Percentiles rank a stretch among this genome's conserved stretches.
phyloP scores from a whole-genome alignment of 2,113 vertebrate genomes.

The Lampris incognitus region DNA sequence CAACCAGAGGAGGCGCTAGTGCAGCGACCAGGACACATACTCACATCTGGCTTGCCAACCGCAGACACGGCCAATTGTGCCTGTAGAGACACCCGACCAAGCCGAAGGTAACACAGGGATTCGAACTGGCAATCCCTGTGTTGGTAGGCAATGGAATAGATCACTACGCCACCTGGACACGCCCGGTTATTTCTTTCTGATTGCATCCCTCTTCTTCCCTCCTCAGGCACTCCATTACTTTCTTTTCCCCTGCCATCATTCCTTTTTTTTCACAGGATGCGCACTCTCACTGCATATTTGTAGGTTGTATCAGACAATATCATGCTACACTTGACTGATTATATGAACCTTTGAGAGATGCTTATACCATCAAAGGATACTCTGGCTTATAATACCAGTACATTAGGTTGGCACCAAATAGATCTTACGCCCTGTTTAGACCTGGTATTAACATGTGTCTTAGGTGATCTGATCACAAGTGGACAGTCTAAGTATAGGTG shows the following conservation, averaged over 20 bases:
- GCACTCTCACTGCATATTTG: background rate
- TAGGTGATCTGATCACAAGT: too few species aligned
- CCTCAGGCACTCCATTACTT: background rate
- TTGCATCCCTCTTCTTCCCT: background rate
- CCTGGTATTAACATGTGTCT: too few species aligned
- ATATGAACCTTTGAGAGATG: slow-evolving; percentile 3
- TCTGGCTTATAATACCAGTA: background rate
- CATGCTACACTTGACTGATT: background rate
- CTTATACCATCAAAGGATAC: background rate
- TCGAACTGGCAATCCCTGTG: too few species aligned
- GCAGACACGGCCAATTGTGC: too few species aligned
- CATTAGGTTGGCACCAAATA: slow-evolving; percentile 6
- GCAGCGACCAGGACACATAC: too few species aligned
- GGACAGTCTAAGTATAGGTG: too few species aligned
- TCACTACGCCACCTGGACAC: too few species aligned
- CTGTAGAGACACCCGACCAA: too few species aligned
- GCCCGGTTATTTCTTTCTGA: background rate
- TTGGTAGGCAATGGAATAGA: too few species aligned
- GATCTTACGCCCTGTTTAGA: background rate
- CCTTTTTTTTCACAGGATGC: background rate
- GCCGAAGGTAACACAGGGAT: too few species aligned
- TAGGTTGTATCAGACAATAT: background rate
- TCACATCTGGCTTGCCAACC: too few species aligned
- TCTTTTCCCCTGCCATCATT: background rate
- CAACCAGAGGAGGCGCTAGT: too few species aligned